Percentiles rank a stretch among this genome's conserved stretches.
These are phyloP conservation scores for Butorides virescens DNA, from an alignment of 2,113 vertebrate genomes.

Conservation along the genomic window DNA sequence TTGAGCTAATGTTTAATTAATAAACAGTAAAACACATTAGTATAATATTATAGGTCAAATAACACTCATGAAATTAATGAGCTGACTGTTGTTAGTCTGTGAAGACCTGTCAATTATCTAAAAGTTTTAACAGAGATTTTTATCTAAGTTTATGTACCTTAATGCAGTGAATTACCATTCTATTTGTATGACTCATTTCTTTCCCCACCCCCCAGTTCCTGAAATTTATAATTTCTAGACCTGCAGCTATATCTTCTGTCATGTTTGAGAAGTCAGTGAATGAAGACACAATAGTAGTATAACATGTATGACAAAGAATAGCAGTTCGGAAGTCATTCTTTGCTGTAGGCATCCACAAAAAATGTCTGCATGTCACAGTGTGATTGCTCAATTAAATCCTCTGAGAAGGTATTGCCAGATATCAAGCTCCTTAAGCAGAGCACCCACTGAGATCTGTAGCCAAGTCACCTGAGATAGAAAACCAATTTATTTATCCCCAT, in stretches of 20 bases:
- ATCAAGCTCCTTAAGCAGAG: background rate
- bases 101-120: background rate
- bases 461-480: background rate
- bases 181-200: background rate
- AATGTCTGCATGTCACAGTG: background rate
- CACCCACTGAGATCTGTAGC: background rate
- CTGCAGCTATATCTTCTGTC: background rate
- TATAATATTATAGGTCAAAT: background rate
- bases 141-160: background rate
- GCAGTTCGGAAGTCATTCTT: background rate
- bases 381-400: conserved; percentile 22
- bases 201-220: background rate
- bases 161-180: background rate
- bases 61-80: background rate
- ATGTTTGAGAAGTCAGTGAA: background rate
- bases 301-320: background rate
- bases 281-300: background rate
- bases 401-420: background rate
- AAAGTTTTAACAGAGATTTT: background rate
- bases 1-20: conserved; percentile 1
- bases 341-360: background rate
- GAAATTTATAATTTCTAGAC: background rate
- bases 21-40: conserved; percentile 5
- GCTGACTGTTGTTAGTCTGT: background rate
- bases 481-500: background rate